Evolutionary conservation across 2,797 vertebrate species (phyloP).

Genomic region (Anabacerthia variegaticeps): DNA sequence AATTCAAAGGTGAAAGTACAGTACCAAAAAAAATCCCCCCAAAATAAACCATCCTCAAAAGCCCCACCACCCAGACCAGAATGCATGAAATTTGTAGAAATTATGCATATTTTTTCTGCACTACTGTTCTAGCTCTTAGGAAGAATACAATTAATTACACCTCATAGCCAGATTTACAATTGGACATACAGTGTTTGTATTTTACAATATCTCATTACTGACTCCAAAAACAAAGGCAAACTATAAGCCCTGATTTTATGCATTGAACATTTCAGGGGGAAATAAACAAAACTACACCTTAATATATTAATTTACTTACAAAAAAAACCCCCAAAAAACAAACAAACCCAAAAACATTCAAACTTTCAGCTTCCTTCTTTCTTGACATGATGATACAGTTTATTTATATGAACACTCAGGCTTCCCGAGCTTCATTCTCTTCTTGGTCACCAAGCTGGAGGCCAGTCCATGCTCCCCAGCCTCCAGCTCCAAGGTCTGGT

Average conservation of each 20-base stretch:
- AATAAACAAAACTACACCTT: accelerated
- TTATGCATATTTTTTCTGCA: background rate
- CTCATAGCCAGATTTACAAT: background rate
- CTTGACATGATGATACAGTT: background rate
- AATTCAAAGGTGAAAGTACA: background rate
- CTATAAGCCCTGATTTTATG: background rate
- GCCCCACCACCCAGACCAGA: background rate
- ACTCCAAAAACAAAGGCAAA: background rate
- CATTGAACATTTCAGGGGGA: background rate
- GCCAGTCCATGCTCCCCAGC: background rate
- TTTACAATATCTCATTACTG: background rate
- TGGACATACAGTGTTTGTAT: background rate
- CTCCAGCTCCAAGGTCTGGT: background rate
- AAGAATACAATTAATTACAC: background rate
- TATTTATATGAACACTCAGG: background rate
- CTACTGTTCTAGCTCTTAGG: background rate
- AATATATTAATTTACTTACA: background rate
- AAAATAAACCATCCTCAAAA: background rate
- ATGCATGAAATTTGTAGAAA: background rate
- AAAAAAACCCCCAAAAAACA: background rate
- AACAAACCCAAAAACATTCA: background rate
- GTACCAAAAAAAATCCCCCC: background rate
- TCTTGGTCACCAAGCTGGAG: background rate
- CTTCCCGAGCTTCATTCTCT: background rate
- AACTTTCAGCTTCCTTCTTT: background rate